Evolutionary conservation across 2,888 invertebrate genomes (phyloP), one percentile per base, ranked within the genome.

Genomic region (Iphiclides podalirius): DNA sequence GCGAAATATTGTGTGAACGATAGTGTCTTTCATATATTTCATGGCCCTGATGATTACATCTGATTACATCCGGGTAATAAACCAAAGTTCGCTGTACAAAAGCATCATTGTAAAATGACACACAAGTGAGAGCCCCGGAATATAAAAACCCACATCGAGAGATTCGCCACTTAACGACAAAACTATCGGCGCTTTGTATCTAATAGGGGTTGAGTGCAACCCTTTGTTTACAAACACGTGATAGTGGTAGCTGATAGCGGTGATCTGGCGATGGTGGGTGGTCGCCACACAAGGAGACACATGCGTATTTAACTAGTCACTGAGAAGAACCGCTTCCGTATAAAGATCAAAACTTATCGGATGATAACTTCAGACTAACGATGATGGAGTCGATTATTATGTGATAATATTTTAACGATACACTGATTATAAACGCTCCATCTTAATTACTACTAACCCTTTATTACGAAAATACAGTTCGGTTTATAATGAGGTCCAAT

Each of bases 221-320:
- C 50, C 45, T 58, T 61, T 62, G 62, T 64, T 59, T 59, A 58
- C 62, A 58, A 61, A 62, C 58, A 61, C 59, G 54, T 54, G 57
- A 60, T 56, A 52, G 35, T 46, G 55, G 57, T 56, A 52, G 49
- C 8, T 50, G 47, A 54, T 54, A 57, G n/a, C n/a, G n/a, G n/a
- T n/a, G n/a, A 37, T 45, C 33, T 6, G 9, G 44, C 38, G 42
- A 37, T 51, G 47, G 53, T 55, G 55, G 55, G 57, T 55, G 55
- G 50, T 46, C 49, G 23, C 45, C 52, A 43, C 47, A 46, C 52
- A 52, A 31, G 47, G 9, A 20, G 54, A 53, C 57, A 57, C 57
- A 54, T 57, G 55, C 33, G 35, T 15, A 48, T n/a, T 23, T 51
- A 52, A 42, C 37, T 17, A 34, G 38, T n/a, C 11, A 13, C 16